Evolutionary conservation across 2,888 invertebrate species (phyloP).

Genomic region (Lysandra bellargus): DNA sequence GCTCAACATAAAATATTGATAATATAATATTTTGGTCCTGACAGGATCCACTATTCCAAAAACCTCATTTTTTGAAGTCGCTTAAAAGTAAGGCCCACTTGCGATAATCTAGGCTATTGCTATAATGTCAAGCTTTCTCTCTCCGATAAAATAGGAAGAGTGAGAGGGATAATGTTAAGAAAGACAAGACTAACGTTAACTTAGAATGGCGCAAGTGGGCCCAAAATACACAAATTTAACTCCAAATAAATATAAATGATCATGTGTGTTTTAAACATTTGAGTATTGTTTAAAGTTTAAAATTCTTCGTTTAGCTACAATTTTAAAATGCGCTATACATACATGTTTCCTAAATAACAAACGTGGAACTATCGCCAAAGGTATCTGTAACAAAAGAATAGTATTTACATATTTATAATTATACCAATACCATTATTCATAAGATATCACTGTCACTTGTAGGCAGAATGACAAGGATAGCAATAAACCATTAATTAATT

Average conservation of each 20-base stretch:
- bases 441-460: no score
- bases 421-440: no score
- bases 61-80: background rate
- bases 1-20: background rate
- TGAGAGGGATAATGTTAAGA: background rate
- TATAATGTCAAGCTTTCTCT: background rate
- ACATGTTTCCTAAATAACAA: constrained; percentile 46
- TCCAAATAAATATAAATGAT: background rate
- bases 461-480: no score
- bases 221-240: background rate
- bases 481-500: no score
- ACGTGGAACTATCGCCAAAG: constrained; percentile 34
- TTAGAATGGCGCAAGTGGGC: background rate
- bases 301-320: constrained; percentile 6
- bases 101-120: background rate
- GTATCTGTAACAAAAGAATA: constrained; percentile 38
- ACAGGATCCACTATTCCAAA: background rate
- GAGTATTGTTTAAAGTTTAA: constrained; percentile 25
- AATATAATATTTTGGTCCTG: background rate
- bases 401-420: background rate
- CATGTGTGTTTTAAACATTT: background rate
- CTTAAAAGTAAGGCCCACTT: no score
- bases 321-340: constrained; percentile 46
- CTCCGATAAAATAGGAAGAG: no score
- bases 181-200: background rate